Evolutionary conservation across 2,888 invertebrate species (phyloP), one percentile per base, ranked within the genome.

Genomic region (Apamea crenata): DNA sequence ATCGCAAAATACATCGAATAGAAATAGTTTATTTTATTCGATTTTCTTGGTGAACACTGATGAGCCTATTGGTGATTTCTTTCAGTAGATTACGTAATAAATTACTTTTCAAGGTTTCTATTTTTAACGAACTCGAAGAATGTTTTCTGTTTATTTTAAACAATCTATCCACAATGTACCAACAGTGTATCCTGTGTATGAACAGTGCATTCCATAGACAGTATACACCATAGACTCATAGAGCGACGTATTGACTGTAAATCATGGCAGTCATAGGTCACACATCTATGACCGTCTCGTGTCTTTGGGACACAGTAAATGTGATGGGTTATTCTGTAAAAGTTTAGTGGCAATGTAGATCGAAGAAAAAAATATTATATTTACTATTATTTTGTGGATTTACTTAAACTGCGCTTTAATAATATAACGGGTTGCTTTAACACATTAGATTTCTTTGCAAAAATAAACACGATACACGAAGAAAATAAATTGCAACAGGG

Each of bases 211-310:
- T 91, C 94, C 90, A 70, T 77, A 90, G 79, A 76, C 81, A 69
- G 25, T 65, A 65, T 74, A 74, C 78, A 75, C 77, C 78, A 66
- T 80, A 61, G 81, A 89, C 53, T 65, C 77, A 81, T 56, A 81
- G 77, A 81, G 88, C 88, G 87, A 90, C 90, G 90, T 93, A 95
- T 95, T 93, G 93, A 88, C 91, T 89, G 92, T 95, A 93, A 93
- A 95, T 95, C 93, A 94, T 88, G 84, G 82, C 91, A 91, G 93
- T 90, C 95, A 94, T 91, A 94, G 96, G 95, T 95, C 95, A 95
- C 93, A 91, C 88, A 85, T 89, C 85, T 88, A 88, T 91, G 82
- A 82, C 80, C 36, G 71, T 88, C 90, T 86, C 85, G 69, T 65
- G 83, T 82, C 89, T 89, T 91, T 90, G 88, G 77, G 87, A 84